Base-by-base conservation (phyloP, 2,797 vertebrate species). In the Philypnodon macrostomus region DNA sequence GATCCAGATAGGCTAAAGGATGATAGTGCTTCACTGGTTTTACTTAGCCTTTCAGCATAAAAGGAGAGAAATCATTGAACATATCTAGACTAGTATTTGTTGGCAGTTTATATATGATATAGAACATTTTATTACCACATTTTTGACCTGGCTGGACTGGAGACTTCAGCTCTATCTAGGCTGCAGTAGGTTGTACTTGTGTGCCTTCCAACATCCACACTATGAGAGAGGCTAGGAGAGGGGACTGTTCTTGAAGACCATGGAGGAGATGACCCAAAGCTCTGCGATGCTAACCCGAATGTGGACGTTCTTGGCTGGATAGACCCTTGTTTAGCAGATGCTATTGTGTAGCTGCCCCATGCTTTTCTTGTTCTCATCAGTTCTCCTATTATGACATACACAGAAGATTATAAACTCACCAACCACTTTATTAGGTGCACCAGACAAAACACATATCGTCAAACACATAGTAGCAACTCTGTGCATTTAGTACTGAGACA, bases 291-390 rank as follows among this genome's bases (percentile, higher is more conserved):
- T n/a, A 69, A 11, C 41, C 53, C 35, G 4, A 61, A 47, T 37
- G 24, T 29, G 14, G 60, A 53, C 40, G 60, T 63, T 32, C 27
- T 35, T 3, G 58, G 54, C 9, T 63, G 81, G 34, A 49, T 10
- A 27, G 24, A 32, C 44, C 52, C 37, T 14, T 53, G 46, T 55
- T 17, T 18, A 18, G 11, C 40, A 30, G 50, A 54, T 2, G 67
- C 67, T 45, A 62, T 49, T 4, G 67, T 48, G 58, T 66, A 77
- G 38, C 81, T 87, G 59, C 83, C 67, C 92, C 91, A 93, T 0
- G 84, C 75, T 30, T 77, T 83, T 52, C 88, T 88, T 55, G 14
- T 81, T 58, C 79, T 89, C 58, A 93, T 14, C 18, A 81, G 64
- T 4, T 70, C 47, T 39, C 73, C 91, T 93, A 80, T 39, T n/a